Percentiles rank a stretch among this genome's conserved stretches.
Evolutionary conservation across 2,797 vertebrate species (phyloP).

Genomic region (Danio kyathit): DNA sequence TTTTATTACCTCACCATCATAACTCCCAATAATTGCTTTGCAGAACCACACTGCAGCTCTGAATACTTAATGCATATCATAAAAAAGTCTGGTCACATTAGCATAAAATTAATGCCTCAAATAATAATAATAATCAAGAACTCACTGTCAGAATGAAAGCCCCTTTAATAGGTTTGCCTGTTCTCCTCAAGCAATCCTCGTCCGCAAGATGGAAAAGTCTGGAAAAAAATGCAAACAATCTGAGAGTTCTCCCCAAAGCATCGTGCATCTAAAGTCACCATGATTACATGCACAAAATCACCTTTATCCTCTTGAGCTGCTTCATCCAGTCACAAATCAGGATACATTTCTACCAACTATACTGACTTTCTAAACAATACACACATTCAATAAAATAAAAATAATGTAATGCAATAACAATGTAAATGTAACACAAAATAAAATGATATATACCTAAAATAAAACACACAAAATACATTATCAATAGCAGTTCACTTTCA

Average conservation of each 20-base stretch:
- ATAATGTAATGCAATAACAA: too few species aligned
- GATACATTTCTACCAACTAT: neutral
- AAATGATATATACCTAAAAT: too few species aligned
- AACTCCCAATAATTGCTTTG: conserved; percentile 36
- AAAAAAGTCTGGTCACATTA: neutral
- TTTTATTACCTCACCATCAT: conserved; percentile 52
- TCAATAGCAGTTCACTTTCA: too few species aligned
- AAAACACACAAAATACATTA: too few species aligned
- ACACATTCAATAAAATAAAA: too few species aligned
- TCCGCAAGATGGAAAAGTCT: conserved; percentile 18
- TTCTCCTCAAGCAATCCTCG: conserved; percentile 2
- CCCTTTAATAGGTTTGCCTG: conserved; percentile 35
- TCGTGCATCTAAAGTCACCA: conserved; percentile 22
- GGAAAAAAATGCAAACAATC: conserved; percentile 30
- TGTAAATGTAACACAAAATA: too few species aligned
- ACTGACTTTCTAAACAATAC: conserved; percentile 18
- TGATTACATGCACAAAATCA: conserved; percentile 49
- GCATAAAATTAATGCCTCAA: conserved; percentile 13
- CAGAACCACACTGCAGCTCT: conserved; percentile 22
- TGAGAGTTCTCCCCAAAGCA: conserved; percentile 22
- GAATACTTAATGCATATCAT: conserved; percentile 32
- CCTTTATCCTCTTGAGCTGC: conserved; percentile 8
- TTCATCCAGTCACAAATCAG: conserved; percentile 5
- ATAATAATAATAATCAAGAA: neutral
- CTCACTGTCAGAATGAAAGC: neutral